Conservation (phyloP, 2,113 vertebrate species). For the Hydrolagus affinis region DNA sequence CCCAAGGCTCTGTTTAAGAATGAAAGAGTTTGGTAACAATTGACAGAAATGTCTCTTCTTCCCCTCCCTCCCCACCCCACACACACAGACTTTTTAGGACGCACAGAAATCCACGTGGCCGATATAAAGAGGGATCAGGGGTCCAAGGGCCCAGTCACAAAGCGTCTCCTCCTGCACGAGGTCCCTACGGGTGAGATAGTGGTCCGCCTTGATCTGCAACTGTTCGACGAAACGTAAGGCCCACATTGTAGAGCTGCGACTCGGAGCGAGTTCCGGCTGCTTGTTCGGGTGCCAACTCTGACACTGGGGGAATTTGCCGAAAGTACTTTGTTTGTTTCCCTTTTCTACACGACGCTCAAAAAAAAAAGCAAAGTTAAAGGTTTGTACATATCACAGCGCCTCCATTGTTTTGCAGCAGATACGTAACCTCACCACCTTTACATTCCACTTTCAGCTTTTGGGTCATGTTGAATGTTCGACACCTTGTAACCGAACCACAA, state of each 20-base stretch:
- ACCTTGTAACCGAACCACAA: too few species aligned
- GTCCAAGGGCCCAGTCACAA: conserved; percentile 93
- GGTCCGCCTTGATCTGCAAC: conserved; percentile 86
- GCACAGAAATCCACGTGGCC: conserved; percentile 93
- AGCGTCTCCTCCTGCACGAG: conserved; percentile 90
- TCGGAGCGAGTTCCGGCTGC: not conserved
- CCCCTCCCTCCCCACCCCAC: too few species aligned
- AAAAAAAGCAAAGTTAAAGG: not conserved
- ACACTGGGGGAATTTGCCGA: not conserved
- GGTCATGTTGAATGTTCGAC: not conserved
- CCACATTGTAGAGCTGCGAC: not conserved
- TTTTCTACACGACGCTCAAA: conserved; percentile 4
- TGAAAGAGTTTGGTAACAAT: too few species aligned
- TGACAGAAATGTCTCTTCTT: not conserved
- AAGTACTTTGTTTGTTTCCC: conserved; percentile 18
- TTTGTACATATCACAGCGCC: not conserved
- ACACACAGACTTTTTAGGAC: conserved; percentile 96
- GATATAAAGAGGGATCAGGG: conserved; percentile 98
- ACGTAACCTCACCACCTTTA: not conserved
- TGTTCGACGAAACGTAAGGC: conserved; percentile 84
- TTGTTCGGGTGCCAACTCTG: not conserved
- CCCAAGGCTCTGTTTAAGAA: too few species aligned
- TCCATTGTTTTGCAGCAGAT: not conserved
- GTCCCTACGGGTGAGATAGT: conserved; percentile 97
- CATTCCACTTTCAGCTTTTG: conserved; percentile 21